Evolutionary conservation across 1,140 invertebrate species (phyloP).

Genomic region (Odontomachus brunneus): DNA sequence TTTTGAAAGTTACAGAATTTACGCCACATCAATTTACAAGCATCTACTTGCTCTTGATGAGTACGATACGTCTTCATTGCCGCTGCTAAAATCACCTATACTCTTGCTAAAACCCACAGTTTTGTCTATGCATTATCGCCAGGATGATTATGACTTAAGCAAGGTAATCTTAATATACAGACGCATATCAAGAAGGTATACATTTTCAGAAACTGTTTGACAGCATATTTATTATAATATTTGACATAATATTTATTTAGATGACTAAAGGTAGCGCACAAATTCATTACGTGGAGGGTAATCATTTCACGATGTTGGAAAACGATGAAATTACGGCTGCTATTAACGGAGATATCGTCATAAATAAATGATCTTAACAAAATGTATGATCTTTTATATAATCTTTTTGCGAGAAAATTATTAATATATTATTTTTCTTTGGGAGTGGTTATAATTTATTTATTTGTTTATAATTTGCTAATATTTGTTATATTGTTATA

Average conservation of each 20-base stretch:
- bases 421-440: too few species aligned
- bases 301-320: conserved; percentile 84
- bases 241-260: conserved; percentile 61
- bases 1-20: conserved; percentile 81
- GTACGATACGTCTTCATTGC: conserved; percentile 81
- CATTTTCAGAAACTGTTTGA: not conserved
- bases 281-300: conserved; percentile 81
- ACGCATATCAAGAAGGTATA: conserved; percentile 18
- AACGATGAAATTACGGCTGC: conserved; percentile 87
- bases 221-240: too few species aligned
- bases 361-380: too few species aligned
- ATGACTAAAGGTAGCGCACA: conserved; percentile 75
- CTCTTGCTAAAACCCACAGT: conserved; percentile 88
- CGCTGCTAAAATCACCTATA: conserved; percentile 86
- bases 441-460: too few species aligned
- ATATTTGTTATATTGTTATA: too few species aligned
- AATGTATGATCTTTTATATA: too few species aligned
- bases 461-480: too few species aligned
- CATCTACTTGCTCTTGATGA: conserved; percentile 86
- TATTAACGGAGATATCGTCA: conserved; percentile 84
- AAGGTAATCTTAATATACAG: conserved; percentile 65
- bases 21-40: conserved; percentile 86
- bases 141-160: conserved; percentile 88
- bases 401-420: too few species aligned
- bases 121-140: conserved; percentile 82